These are phyloP conservation scores for Enteromius fasciolatus DNA, from an alignment of 2,797 vertebrate genomes.

Conservation along the genomic window DNA sequence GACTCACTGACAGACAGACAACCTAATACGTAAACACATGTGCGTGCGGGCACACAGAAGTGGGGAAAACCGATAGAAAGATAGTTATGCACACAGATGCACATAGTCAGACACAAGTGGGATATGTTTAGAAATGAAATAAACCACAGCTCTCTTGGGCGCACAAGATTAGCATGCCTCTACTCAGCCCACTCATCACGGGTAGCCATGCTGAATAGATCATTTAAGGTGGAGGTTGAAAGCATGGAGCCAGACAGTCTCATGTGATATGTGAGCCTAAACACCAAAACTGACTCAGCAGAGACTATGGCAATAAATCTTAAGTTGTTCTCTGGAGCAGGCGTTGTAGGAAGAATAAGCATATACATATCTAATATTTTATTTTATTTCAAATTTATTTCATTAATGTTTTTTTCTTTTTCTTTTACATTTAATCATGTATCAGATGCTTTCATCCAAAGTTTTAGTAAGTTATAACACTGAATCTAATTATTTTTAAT, in stretches of 20 bases:
- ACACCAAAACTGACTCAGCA: conserved; percentile 47
- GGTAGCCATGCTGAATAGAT: conserved; percentile 53
- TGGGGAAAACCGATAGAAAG: conserved; percentile 31
- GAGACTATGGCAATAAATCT: conserved; percentile 5
- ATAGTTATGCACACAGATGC: conserved; percentile 15
- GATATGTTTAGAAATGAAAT: conserved; percentile 75
- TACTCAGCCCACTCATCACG: conserved; percentile 43
- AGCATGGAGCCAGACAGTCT: conserved; percentile 44
- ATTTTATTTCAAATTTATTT: neutral
- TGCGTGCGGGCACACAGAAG: conserved; percentile 13
- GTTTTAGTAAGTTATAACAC: neutral
- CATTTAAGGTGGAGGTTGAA: conserved; percentile 42
- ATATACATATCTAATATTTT: neutral
- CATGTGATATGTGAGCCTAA: conserved; percentile 42
- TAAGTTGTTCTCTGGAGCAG: neutral
- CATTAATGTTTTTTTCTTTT: neutral
- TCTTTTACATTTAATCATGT: neutral
- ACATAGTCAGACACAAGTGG: conserved; percentile 61
- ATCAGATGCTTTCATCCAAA: neutral
- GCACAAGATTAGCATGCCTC: conserved; percentile 60
- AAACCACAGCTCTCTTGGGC: conserved; percentile 62
- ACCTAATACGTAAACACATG: conserved; percentile 42
- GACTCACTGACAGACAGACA: conserved; percentile 38
- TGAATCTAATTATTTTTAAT: neutral
- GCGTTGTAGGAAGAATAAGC: neutral